Evolutionary conservation across 2,888 invertebrate species (phyloP), one percentile per base, ranked within the genome.

Genomic region (Crematogaster levior): DNA sequence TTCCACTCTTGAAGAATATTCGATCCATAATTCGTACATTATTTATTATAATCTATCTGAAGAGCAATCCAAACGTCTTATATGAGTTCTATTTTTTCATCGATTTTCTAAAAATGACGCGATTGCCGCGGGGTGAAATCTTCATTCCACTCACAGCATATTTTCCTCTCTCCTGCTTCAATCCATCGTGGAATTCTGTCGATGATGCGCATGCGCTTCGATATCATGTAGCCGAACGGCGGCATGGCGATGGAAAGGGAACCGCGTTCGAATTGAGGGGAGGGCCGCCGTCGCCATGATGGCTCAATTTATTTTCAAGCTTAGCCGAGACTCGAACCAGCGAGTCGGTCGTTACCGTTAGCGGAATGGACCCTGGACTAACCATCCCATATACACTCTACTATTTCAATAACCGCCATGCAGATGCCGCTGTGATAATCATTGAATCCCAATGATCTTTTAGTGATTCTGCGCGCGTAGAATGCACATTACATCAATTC

Each of bases 351-450:
- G 94, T 94, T 94, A 94, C 94, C 94, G 93, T 94, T 94, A 94
- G 94, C 89, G 93, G 94, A 94, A 94, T 94, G 93, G 93, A 91
- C 92, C 90, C 84, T 84, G 88, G 85, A 81, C 84, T 83, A 90
- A 90, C 88, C 88, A 66, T 82, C 86, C 86, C 70, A 86, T 88
- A 75, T 82, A 65, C n/a, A n/a, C 81, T 85, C 93, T 92, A 94
- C 92, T 93, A 94, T 94, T 94, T 94, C 94, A 91, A 94, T 94
- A 93, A 92, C 93, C 92, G 91, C 88, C 93, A 92, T 93, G 93
- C 93, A 94, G 94, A 94, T 94, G 94, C 90, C 94, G 94, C 94
- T 94, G 94, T 91, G 91, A 93, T 94, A 94, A 94, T 93, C 92
- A 92, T 93, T 91, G 92, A 84, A 85, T 89, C 88, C 88, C 85